Evolutionary conservation across 2,797 vertebrate species (phyloP).

Genomic region (Astyanax mexicanus): DNA sequence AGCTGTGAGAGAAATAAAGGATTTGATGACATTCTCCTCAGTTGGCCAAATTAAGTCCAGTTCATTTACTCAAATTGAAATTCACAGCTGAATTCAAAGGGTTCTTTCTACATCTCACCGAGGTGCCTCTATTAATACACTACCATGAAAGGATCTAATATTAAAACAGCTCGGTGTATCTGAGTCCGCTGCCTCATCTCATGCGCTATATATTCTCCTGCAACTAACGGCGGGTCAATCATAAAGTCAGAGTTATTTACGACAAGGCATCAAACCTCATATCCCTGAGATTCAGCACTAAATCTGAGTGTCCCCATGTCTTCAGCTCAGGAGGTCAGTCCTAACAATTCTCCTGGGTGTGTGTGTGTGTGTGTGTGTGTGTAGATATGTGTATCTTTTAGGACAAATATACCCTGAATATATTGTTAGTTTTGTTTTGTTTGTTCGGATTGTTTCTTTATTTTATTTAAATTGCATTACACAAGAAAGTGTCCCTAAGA

Average conservation of each 20-base stretch:
- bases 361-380: slow-evolving; percentile 3
- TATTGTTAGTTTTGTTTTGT: too few relatives aligned
- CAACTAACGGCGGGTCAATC: slow-evolving; percentile 13
- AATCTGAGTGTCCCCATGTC: slow-evolving; percentile 34
- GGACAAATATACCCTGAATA: too few relatives aligned
- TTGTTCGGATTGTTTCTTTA: too few relatives aligned
- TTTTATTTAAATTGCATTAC: too few relatives aligned
- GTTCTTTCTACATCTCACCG: slow-evolving; percentile 1
- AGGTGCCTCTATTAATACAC: slow-evolving; percentile 7
- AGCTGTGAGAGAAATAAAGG: background rate
- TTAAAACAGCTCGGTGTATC: background rate
- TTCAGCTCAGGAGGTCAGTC: background rate
- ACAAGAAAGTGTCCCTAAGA: too few relatives aligned
- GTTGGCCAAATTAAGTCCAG: slow-evolving; percentile 12
- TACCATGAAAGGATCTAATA: background rate
- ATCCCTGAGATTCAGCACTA: slow-evolving; percentile 10
- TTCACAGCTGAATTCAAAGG: slow-evolving; percentile 6
- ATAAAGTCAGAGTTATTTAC: slow-evolving; percentile 19
- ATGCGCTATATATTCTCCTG: slow-evolving; percentile 20
- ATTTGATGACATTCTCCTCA: background rate
- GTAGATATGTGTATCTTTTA: too few relatives aligned
- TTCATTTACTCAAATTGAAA: slow-evolving; percentile 14
- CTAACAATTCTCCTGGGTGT: slow-evolving; percentile 33
- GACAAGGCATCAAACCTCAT: slow-evolving; percentile 17
- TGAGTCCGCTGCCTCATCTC: slow-evolving; percentile 14